These are phyloP conservation scores for Brachionus sp. DNA, from an alignment of 1,140 invertebrate genomes.

Conservation along the genomic window DNA sequence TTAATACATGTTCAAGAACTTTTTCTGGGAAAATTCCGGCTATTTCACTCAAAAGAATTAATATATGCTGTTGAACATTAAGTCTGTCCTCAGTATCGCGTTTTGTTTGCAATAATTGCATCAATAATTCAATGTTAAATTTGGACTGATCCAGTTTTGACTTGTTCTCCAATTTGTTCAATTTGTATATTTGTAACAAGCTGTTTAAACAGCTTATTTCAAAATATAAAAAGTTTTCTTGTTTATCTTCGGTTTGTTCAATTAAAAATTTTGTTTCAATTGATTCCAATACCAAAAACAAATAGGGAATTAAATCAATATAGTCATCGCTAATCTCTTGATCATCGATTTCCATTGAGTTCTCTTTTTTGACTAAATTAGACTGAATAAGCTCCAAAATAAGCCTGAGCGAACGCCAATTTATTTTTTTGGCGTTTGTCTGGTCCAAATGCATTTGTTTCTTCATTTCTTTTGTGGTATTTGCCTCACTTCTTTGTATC, in stretches of 20 bases:
- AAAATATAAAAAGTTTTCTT: neutral
- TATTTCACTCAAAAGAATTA: constrained; percentile 19
- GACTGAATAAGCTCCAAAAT: constrained; percentile 6
- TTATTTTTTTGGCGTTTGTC: neutral
- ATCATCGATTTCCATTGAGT: neutral
- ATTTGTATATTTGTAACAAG: neutral
- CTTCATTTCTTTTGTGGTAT: constrained; percentile 16
- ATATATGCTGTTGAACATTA: constrained; percentile 15
- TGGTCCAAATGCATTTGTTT: neutral
- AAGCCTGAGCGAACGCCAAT: neutral
- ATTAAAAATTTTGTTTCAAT: constrained; percentile 26
- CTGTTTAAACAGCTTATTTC: neutral
- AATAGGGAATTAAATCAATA: constrained; percentile 6
- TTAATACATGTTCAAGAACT: constrained; percentile 32
- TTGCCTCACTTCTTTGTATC: neutral
- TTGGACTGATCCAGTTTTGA: constrained; percentile 16
- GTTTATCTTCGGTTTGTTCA: neutral
- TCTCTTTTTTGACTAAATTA: neutral
- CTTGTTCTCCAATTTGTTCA: neutral
- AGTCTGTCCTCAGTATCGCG: constrained; percentile 10
- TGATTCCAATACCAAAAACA: constrained; percentile 2
- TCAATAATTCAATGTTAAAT: constrained; percentile 31
- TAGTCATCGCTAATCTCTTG: neutral
- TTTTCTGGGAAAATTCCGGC: constrained; percentile 20
- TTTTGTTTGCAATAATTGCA: constrained; percentile 30